These are phyloP conservation scores for Diglossa cyanea DNA, from an alignment of 2,797 vertebrate genomes.

Conservation along the genomic window DNA sequence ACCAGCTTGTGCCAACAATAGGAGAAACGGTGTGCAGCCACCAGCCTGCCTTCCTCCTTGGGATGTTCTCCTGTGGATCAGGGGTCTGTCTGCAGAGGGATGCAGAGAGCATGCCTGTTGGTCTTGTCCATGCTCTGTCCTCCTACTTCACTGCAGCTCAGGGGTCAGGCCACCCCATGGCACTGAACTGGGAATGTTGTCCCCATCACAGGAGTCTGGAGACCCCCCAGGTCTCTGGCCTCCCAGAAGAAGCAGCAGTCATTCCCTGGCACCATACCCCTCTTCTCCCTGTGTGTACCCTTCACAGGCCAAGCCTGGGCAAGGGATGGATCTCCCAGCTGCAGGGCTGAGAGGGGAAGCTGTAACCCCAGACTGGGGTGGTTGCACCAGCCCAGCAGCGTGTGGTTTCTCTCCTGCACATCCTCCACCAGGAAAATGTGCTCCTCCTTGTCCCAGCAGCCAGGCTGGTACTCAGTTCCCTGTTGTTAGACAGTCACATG, in stretches of 20 bases:
- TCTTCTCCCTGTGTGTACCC: background rate
- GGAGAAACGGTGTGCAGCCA: background rate
- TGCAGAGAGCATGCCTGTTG: background rate
- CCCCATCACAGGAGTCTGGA: background rate
- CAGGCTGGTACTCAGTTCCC: background rate
- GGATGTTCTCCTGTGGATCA: background rate
- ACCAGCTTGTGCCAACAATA: background rate
- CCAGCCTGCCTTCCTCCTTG: background rate
- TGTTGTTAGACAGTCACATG: background rate
- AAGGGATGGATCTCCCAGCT: background rate
- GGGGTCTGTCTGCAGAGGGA: background rate
- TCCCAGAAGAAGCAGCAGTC: background rate
- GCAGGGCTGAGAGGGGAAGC: background rate
- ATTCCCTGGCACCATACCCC: background rate
- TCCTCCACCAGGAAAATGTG: background rate
- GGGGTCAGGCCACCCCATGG: background rate
- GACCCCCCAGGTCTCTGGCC: background rate
- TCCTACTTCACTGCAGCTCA: background rate
- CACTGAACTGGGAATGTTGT: background rate
- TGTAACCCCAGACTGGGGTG: background rate
- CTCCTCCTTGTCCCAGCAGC: conserved; percentile 1
- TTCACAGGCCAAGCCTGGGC: background rate
- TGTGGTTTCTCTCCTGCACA: background rate
- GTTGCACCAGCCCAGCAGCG: background rate
- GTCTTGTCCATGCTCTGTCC: background rate